Evolutionary conservation across 2,888 invertebrate species (phyloP).

Genomic region (Pheosia gnoma): DNA sequence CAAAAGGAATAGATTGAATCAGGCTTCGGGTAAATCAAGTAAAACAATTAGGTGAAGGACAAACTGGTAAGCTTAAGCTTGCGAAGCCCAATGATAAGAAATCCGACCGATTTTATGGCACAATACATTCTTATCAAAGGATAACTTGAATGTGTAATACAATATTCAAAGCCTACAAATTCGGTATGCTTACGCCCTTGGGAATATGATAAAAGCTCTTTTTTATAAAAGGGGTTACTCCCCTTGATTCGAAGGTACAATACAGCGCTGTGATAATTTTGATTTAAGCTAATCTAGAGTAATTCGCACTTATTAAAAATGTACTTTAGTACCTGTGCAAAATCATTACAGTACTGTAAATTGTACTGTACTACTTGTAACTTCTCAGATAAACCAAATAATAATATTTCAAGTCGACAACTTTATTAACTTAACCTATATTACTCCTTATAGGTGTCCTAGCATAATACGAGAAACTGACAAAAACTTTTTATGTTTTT

Average conservation of each 20-base stretch:
- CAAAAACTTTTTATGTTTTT: too few relatives aligned
- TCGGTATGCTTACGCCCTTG: background rate
- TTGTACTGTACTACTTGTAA: too few relatives aligned
- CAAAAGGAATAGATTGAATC: background rate
- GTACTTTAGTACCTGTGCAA: background rate
- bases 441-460: too few relatives aligned
- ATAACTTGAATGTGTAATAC: background rate
- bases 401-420: too few relatives aligned
- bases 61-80: background rate
- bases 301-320: background rate
- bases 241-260: background rate
- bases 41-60: background rate
- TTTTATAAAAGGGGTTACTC: background rate
- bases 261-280: constrained; percentile 2
- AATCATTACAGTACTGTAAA: background rate
- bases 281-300: background rate
- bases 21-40: background rate
- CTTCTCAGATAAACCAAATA: too few relatives aligned
- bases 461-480: too few relatives aligned
- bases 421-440: too few relatives aligned
- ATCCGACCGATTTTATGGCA: background rate
- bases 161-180: constrained; percentile 7
- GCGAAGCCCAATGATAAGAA: background rate
- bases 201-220: constrained; percentile 1
- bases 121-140: constrained; percentile 3